A percentile compares a stretch with the other conserved stretches of the same genome.
phyloP scores from a whole-genome alignment of 1,140 invertebrate genomes.

The Macrobrachium rosenbergii region DNA sequence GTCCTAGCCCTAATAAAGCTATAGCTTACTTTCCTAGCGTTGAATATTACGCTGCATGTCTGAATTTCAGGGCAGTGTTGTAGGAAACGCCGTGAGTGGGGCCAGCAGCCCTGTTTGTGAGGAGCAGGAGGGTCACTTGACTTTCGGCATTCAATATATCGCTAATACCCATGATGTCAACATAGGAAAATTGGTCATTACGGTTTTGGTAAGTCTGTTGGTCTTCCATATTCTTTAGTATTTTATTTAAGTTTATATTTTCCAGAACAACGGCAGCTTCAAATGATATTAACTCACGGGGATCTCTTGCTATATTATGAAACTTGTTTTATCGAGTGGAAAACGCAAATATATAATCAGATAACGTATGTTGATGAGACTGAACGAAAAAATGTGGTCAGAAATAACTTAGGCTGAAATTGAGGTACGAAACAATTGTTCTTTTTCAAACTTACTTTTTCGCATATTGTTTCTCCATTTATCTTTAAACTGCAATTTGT shows the following conservation, averaged over 20 bases:
- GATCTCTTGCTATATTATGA: background rate
- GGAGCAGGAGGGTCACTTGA: conserved; percentile 47
- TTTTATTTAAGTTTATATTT: background rate
- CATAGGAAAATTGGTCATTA: conserved; percentile 52
- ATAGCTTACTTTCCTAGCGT: too few relatives aligned
- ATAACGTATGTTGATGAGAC: too few relatives aligned
- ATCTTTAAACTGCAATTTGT: too few relatives aligned
- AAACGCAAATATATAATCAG: too few relatives aligned
- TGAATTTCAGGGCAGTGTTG: conserved; percentile 54
- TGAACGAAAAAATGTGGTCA: too few relatives aligned
- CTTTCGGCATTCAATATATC: conserved; percentile 52
- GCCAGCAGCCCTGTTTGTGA: conserved; percentile 46
- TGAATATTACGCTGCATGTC: too few relatives aligned
- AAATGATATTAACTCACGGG: background rate
- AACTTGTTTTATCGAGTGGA: too few relatives aligned
- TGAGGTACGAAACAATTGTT: too few relatives aligned
- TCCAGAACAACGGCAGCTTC: background rate
- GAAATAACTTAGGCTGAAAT: too few relatives aligned
- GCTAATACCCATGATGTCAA: conserved; percentile 24
- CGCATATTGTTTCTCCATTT: too few relatives aligned
- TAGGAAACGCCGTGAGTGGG: conserved; percentile 44
- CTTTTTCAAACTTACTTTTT: too few relatives aligned
- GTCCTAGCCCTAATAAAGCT: too few relatives aligned
- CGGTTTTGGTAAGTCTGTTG: conserved; percentile 32
- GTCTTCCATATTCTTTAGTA: background rate